Evolutionary conservation across 2,888 invertebrate genomes (phyloP), one percentile per base, ranked within the genome.

Genomic region (Thymelicus sylvestris): DNA sequence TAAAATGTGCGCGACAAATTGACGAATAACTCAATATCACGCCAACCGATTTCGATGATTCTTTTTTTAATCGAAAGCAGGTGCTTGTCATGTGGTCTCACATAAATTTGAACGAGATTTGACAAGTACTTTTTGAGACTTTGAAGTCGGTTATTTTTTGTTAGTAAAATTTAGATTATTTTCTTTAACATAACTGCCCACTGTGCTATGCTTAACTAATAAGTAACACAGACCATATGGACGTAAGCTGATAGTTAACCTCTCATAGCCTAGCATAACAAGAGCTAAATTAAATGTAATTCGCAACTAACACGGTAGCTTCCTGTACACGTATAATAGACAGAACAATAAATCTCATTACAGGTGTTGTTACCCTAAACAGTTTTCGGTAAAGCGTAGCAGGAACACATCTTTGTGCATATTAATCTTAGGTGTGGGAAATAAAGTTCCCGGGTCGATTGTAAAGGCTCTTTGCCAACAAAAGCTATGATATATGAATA

Each of bases 401-500:
- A 79, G 79, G 77, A 75, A 75, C 76, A 75, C 72, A 63, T 71
- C 66, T 63, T 39, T 47, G 69, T 19, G 69, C 57, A 64, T 69
- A 66, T 66, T 66, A 66, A 66, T 63, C 63, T 64, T 64, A 68
- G 31, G 69, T 69, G 63, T 68, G 57, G 13, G 63, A 64, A 69
- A 69, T 69, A 69, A 69, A 59, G 55, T 68, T 57, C 63, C 67
- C 52, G 44, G 62, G 69, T 38, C 63, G 57, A 47, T 15, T 24
- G 41, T 65, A 47, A 68, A 63, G 68, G 44, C 1, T 6, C 10
- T 13, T 10, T n/a, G n/a, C 68, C 57, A 63, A 8, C 39, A n/a
- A 55, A 41, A 61, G 67, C 60, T 57, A 57, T n/a, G 31, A 52
- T 19, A 52, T 52, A 15, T 52, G 44, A 10, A 12, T 44, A 44